These are phyloP conservation scores for Australoheros scitulus DNA, from an alignment of 2,113 vertebrate species.

Conservation along the genomic window DNA sequence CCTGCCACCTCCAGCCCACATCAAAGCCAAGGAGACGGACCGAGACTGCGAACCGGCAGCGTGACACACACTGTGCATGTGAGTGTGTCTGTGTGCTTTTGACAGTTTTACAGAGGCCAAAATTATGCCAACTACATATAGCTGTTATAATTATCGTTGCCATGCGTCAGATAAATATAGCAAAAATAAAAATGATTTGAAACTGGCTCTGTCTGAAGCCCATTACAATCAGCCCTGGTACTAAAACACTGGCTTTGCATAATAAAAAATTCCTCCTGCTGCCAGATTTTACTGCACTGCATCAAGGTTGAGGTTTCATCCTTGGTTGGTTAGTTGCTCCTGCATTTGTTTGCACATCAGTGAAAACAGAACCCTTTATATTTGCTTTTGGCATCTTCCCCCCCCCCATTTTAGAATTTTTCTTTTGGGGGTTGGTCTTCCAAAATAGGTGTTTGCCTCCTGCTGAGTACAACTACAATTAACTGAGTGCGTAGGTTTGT, in stretches of 20 bases:
- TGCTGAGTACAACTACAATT: slow-evolving; percentile 15
- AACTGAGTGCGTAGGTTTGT: neutral
- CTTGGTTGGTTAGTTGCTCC: neutral
- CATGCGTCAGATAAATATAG: neutral
- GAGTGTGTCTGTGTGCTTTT: neutral
- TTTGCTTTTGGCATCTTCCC: neutral
- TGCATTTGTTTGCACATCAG: slow-evolving; percentile 6
- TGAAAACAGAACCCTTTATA: neutral
- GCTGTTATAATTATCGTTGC: neutral
- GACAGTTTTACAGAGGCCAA: neutral
- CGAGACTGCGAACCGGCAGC: neutral
- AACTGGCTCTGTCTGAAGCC: neutral
- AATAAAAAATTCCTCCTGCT: slow-evolving; percentile 4
- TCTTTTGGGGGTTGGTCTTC: neutral
- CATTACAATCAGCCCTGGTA: neutral
- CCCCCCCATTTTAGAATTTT: too few species aligned
- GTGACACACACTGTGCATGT: neutral
- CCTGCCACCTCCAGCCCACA: slow-evolving; percentile 43
- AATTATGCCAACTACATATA: neutral
- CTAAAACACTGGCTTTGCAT: neutral
- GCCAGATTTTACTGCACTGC: neutral
- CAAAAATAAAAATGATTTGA: slow-evolving; percentile 7
- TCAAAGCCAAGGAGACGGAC: slow-evolving; percentile 39
- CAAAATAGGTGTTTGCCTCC: slow-evolving; percentile 11
- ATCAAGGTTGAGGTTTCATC: slow-evolving; percentile 2